Evolutionary conservation across 2,113 vertebrate species (phyloP).

Genomic region (Amblyornis subalaris): DNA sequence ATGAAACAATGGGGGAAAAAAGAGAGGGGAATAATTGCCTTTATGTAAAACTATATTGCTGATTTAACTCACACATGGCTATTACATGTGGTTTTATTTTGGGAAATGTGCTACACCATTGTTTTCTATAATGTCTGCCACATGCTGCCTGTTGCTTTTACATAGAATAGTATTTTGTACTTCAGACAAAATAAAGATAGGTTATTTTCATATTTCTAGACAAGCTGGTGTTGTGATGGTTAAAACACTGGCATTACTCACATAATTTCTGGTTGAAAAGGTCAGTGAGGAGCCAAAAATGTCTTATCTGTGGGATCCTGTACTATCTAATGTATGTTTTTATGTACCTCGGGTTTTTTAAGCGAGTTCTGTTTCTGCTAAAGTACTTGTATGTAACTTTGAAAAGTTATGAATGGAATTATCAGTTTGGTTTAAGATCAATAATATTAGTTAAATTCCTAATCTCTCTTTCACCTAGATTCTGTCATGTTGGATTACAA

Average conservation of each 20-base stretch:
- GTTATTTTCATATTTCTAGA: neutral
- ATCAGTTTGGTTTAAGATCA: neutral
- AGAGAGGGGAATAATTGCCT: neutral
- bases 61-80: neutral
- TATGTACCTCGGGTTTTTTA: neutral
- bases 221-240: neutral
- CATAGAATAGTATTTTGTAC: neutral
- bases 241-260: neutral
- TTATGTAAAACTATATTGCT: constrained; percentile 1
- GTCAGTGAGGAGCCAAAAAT: neutral
- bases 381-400: neutral
- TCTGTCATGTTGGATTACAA: neutral
- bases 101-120: neutral
- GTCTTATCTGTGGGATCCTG: neutral
- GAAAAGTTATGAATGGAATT: neutral
- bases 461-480: neutral
- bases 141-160: constrained; percentile 3
- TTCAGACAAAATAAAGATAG: neutral
- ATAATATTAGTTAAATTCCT: neutral
- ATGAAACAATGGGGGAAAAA: neutral
- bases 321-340: neutral
- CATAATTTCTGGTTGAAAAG: neutral
- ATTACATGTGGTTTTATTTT: constrained; percentile 44
- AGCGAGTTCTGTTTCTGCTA: neutral
- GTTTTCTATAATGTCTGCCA: constrained; percentile 37